A percentile compares a stretch with the other conserved stretches of the same genome.
Evolutionary conservation across 2,888 invertebrate species (phyloP).

Genomic region (Gnatocerus cornutus): DNA sequence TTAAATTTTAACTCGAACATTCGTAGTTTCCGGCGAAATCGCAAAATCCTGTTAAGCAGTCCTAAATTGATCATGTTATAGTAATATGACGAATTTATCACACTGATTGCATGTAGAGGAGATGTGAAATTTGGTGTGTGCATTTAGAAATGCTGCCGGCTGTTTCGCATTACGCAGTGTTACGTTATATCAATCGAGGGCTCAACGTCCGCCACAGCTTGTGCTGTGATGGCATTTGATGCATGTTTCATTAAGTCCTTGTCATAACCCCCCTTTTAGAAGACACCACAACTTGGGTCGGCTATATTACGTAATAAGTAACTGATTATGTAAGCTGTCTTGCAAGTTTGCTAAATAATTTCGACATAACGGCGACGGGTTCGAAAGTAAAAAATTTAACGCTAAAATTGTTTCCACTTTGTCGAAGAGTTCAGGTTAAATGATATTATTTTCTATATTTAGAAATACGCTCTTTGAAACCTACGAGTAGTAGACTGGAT

Average conservation of each 20-base stretch:
- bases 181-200: constrained; percentile 51
- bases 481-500: too few species aligned
- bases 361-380: background rate
- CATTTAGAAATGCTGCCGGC: constrained; percentile 41
- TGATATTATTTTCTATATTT: background rate
- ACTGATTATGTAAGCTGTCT: constrained; percentile 18
- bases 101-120: constrained; percentile 20
- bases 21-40: constrained; percentile 8
- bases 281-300: constrained; percentile 32
- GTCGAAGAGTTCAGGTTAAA: too few species aligned
- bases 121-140: constrained; percentile 35
- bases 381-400: background rate
- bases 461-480: background rate
- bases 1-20: constrained; percentile 5
- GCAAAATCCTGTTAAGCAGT: constrained; percentile 7
- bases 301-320: constrained; percentile 28
- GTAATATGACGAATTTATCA: constrained; percentile 30
- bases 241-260: constrained; percentile 55
- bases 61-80: constrained; percentile 15
- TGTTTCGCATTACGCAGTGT: constrained; percentile 45
- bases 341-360: constrained; percentile 5
- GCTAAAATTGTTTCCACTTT: too few species aligned
- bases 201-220: constrained; percentile 53
- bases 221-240: constrained; percentile 52
- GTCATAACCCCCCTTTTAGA: constrained; percentile 47